Evolutionary conservation across 2,797 vertebrate species (phyloP).

Genomic region (Tiaroga cobitis): DNA sequence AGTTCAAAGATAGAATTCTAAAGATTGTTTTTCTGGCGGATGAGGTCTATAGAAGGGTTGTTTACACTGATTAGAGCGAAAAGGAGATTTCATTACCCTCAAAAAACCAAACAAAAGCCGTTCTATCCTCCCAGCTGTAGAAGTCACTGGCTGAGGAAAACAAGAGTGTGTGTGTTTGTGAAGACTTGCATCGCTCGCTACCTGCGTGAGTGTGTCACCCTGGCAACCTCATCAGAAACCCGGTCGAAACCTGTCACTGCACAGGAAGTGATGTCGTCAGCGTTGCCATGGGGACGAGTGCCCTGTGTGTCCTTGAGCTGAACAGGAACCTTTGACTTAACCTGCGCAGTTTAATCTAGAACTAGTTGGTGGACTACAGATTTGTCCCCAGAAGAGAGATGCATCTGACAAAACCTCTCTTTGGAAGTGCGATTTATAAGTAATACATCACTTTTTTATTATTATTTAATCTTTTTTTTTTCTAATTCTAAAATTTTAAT

Average conservation of each 20-base stretch:
- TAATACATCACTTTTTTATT: not conserved
- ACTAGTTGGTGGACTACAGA: not conserved
- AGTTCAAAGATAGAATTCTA: no score
- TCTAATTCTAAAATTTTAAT: not conserved
- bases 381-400: not conserved
- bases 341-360: not conserved
- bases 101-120: not conserved
- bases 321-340: conserved; percentile 8
- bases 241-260: conserved; percentile 11
- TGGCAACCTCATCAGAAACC: conserved; percentile 55
- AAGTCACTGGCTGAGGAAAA: conserved; percentile 18
- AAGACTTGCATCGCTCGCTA: conserved; percentile 60
- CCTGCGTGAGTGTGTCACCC: conserved; percentile 38
- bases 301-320: conserved; percentile 11
- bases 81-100: not conserved
- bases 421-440: not conserved
- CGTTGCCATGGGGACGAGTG: conserved; percentile 58
- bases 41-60: not conserved
- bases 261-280: conserved; percentile 51
- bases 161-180: conserved; percentile 21
- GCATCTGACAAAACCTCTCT: not conserved
- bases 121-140: not conserved
- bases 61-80: not conserved
- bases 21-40: no score
- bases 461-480: no score